These are phyloP conservation scores for Balaeniceps rex DNA, from an alignment of 2,113 vertebrate species.

Conservation along the genomic window DNA sequence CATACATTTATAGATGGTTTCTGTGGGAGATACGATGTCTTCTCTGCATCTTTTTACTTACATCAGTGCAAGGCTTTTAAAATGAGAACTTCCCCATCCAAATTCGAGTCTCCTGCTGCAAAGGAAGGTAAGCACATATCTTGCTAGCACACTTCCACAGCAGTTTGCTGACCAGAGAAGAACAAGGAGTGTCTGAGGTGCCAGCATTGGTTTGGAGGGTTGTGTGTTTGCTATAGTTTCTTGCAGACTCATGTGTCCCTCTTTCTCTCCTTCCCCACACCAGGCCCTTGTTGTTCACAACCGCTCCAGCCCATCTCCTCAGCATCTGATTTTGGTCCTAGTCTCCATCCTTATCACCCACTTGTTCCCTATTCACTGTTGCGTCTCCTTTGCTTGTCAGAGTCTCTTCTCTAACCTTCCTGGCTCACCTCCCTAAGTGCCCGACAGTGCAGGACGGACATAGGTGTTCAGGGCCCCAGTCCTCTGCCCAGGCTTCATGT, in stretches of 20 bases:
- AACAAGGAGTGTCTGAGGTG: not conserved
- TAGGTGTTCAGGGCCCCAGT: not conserved
- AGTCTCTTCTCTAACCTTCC: not conserved
- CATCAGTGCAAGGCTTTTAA: not conserved
- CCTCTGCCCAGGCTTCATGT: not conserved
- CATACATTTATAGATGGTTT: not conserved
- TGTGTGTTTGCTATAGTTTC: not conserved
- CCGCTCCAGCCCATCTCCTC: not conserved
- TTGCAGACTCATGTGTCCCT: not conserved
- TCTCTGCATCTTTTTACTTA: not conserved
- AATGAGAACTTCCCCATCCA: not conserved
- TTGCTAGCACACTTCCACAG: not conserved
- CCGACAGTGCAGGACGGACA: too few relatives aligned
- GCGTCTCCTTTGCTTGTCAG: not conserved
- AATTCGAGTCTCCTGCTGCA: not conserved
- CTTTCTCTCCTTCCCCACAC: not conserved
- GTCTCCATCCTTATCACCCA: not conserved
- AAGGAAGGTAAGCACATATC: not conserved
- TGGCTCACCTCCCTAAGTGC: not conserved
- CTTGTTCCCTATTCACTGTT: not conserved
- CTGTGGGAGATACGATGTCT: not conserved
- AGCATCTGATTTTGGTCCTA: not conserved
- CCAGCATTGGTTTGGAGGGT: not conserved
- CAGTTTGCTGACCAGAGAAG: not conserved
- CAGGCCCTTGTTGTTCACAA: not conserved